Percentiles rank a stretch among this genome's conserved stretches.
These are phyloP conservation scores for Drosophila anomalata DNA, from an alignment of 2,888 invertebrate species.

Conservation along the genomic window DNA sequence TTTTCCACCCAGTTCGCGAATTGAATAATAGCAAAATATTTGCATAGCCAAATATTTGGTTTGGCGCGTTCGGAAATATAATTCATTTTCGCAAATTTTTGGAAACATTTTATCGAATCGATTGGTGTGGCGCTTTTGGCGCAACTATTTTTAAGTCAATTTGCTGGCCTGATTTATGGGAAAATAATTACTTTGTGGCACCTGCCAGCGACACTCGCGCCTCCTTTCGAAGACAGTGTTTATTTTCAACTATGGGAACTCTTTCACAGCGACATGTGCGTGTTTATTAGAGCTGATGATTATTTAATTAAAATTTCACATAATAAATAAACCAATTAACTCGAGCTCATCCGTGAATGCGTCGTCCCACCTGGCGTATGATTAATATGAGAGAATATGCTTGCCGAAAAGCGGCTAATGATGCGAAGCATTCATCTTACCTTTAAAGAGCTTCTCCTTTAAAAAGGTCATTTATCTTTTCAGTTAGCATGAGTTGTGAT, in stretches of 20 bases:
- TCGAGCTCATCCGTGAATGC: slow-evolving; percentile 30
- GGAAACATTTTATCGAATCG: slow-evolving; percentile 8
- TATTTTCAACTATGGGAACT: slow-evolving; percentile 6
- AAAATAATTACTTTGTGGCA: slow-evolving; percentile 71
- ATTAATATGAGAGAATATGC: slow-evolving; percentile 56
- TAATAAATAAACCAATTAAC: slow-evolving; percentile 72
- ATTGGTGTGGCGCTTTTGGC: slow-evolving; percentile 11
- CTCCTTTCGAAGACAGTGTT: not conserved
- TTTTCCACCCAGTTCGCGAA: slow-evolving; percentile 40
- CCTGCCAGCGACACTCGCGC: slow-evolving; percentile 50
- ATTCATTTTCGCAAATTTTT: slow-evolving; percentile 13
- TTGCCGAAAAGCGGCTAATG: slow-evolving; percentile 13
- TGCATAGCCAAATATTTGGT: slow-evolving; percentile 64
- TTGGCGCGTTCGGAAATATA: slow-evolving; percentile 27
- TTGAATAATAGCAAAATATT: slow-evolving; percentile 63
- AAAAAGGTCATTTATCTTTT: slow-evolving; percentile 21
- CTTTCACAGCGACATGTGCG: slow-evolving; percentile 14
- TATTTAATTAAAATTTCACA: slow-evolving; percentile 69
- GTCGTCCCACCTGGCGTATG: slow-evolving; percentile 67
- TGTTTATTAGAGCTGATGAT: slow-evolving; percentile 44
- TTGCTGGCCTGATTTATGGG: slow-evolving; percentile 55
- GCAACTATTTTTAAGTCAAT: slow-evolving; percentile 33
- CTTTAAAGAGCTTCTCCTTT: not conserved
- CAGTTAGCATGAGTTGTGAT: not conserved
- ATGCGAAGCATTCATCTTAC: slow-evolving; percentile 8